Percentiles rank a stretch among this genome's conserved stretches.
Evolutionary conservation across 2,797 vertebrate species (phyloP).

Genomic region (Telmatherina bonti): DNA sequence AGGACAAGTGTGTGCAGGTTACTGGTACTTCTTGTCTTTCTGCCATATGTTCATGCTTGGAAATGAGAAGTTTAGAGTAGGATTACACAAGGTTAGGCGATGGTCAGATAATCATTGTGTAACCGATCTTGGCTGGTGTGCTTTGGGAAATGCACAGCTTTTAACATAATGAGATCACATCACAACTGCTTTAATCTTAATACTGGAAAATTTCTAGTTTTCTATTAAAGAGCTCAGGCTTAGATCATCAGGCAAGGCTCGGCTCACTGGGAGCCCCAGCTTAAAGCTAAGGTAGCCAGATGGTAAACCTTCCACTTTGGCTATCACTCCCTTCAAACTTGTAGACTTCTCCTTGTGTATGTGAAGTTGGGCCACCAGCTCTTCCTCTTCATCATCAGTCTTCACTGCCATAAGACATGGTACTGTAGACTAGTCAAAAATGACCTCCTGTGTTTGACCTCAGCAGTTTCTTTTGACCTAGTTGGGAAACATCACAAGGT

Average conservation of each 20-base stretch:
- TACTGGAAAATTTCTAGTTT: neutral
- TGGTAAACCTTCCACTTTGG: neutral
- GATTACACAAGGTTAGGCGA: neutral
- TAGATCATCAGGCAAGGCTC: neutral
- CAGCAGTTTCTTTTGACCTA: neutral
- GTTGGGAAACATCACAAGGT: neutral
- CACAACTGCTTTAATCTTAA: neutral
- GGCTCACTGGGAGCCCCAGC: neutral
- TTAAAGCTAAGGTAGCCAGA: neutral
- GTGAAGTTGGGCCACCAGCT: neutral
- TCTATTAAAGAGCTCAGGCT: neutral
- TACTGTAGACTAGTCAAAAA: neutral
- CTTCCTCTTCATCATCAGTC: neutral
- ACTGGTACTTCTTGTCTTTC: slow-evolving; percentile 40
- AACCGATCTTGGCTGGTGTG: neutral
- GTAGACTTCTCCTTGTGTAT: neutral
- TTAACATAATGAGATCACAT: neutral
- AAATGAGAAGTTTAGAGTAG: slow-evolving; percentile 35
- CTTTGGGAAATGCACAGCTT: neutral
- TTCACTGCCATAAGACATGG: neutral
- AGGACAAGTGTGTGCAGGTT: slow-evolving; percentile 14
- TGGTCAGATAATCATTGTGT: neutral
- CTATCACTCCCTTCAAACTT: neutral
- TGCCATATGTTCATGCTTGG: slow-evolving; percentile 16
- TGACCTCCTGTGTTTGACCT: neutral